These are phyloP conservation scores for Caenorhabditis remanei DNA, from an alignment of 1,140 invertebrate species.

Conservation along the genomic window DNA sequence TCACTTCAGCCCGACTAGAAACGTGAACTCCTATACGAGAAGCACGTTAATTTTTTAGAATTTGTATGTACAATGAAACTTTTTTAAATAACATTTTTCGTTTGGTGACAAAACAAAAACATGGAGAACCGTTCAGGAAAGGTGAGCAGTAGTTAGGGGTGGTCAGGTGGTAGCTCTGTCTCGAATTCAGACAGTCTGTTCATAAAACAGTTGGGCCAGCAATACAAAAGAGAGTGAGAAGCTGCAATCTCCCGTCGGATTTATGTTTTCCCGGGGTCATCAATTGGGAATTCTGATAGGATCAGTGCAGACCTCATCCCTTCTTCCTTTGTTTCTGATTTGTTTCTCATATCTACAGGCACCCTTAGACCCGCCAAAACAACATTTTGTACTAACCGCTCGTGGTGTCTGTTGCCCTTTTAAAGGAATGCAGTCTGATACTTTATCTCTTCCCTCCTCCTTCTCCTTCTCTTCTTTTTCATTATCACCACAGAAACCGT, in stretches of 20 bases:
- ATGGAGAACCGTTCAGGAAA: background rate
- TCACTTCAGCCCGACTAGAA: background rate
- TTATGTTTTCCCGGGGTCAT: too few species aligned
- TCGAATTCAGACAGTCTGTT: too few species aligned
- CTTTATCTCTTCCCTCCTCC: background rate
- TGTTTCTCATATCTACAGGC: too few species aligned
- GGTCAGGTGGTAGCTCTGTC: too few species aligned
- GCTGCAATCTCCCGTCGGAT: too few species aligned
- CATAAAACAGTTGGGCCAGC: too few species aligned
- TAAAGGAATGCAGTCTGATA: constrained; percentile 11
- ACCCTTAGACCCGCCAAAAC: too few species aligned
- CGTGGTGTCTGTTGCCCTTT: background rate
- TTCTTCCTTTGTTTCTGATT: too few species aligned
- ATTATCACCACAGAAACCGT: background rate
- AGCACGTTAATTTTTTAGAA: background rate
- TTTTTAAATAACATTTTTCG: background rate
- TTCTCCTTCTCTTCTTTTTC: background rate
- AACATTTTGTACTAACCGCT: background rate
- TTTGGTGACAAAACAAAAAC: background rate
- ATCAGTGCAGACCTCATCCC: background rate
- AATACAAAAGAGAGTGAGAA: too few species aligned
- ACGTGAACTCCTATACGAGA: background rate
- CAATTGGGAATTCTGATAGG: too few species aligned
- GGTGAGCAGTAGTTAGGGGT: background rate
- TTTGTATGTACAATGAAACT: background rate